Evolutionary conservation across 2,113 vertebrate genomes (phyloP).

Genomic region (Melanostigma gelatinosum): DNA sequence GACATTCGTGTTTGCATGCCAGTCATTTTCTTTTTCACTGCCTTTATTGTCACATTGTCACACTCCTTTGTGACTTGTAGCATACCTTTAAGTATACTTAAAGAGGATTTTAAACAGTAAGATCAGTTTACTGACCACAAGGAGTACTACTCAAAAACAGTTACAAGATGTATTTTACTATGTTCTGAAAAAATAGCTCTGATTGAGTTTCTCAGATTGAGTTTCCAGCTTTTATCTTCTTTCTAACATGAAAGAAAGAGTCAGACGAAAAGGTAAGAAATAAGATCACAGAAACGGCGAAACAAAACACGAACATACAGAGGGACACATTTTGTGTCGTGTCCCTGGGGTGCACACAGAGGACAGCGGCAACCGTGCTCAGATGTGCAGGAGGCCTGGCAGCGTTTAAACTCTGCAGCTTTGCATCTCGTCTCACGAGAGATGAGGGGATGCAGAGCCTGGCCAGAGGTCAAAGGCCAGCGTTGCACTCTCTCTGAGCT

Average conservation of each 20-base stretch:
- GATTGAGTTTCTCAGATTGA: neutral
- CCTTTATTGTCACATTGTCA: neutral
- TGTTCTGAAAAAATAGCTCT: neutral
- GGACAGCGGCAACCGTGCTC: constrained; percentile 47
- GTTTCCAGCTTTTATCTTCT: constrained; percentile 40
- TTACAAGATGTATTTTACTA: neutral
- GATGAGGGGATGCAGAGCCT: constrained; percentile 71
- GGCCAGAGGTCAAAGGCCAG: constrained; percentile 67
- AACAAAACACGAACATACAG: neutral
- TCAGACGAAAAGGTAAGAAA: neutral
- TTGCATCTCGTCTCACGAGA: constrained; percentile 67
- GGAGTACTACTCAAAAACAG: neutral
- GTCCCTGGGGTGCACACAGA: constrained; percentile 22
- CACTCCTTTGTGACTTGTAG: neutral
- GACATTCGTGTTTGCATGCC: neutral
- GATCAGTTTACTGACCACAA: neutral
- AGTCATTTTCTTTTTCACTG: neutral
- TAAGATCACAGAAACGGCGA: constrained; percentile 1
- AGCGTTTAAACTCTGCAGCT: constrained; percentile 66
- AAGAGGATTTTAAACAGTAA: neutral
- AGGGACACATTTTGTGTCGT: constrained; percentile 18
- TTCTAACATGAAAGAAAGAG: constrained; percentile 12
- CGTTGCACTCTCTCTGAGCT: constrained; percentile 50
- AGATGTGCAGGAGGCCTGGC: constrained; percentile 64
- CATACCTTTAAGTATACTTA: neutral